These are phyloP conservation scores for Craterocephalus amniculus DNA, from an alignment of 2,797 vertebrate species.

Conservation along the genomic window DNA sequence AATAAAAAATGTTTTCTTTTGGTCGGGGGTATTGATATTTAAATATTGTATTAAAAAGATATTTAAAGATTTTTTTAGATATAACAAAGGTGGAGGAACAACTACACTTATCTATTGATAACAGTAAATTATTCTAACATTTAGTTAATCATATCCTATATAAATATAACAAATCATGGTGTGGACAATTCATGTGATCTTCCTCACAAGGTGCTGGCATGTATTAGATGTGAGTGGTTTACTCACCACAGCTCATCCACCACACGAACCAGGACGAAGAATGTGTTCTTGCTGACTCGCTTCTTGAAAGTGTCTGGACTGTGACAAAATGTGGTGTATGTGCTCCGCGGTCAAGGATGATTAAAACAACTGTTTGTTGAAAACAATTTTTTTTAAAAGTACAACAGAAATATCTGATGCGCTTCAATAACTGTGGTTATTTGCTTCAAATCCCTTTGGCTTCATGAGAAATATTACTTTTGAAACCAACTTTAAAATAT, in stretches of 20 bases:
- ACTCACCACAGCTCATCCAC: constrained; percentile 98
- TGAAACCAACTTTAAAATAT: background rate
- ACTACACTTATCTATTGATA: no score
- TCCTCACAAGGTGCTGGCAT: no score
- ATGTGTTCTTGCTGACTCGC: constrained; percentile 98
- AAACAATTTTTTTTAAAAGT: no score
- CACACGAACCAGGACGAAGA: constrained; percentile 97
- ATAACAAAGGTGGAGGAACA: no score
- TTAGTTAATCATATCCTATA: no score
- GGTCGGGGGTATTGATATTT: background rate
- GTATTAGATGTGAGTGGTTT: no score
- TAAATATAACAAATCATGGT: no score
- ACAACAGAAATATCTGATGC: background rate
- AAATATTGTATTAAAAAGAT: background rate
- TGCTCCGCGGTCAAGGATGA: constrained; percentile 86
- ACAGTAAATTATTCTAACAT: no score
- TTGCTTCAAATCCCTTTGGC: no score
- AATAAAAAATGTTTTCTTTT: background rate
- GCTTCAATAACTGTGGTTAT: no score
- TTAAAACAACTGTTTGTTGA: background rate
- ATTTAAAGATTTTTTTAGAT: background rate
- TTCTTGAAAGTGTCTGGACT: constrained; percentile 97
- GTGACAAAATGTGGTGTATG: constrained; percentile 96
- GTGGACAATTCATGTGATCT: no score
- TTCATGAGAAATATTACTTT: no score